Percentiles rank a stretch among this genome's conserved stretches.
Conservation (phyloP, 2,113 vertebrate genomes). For the Alexandromys fortis region DNA sequence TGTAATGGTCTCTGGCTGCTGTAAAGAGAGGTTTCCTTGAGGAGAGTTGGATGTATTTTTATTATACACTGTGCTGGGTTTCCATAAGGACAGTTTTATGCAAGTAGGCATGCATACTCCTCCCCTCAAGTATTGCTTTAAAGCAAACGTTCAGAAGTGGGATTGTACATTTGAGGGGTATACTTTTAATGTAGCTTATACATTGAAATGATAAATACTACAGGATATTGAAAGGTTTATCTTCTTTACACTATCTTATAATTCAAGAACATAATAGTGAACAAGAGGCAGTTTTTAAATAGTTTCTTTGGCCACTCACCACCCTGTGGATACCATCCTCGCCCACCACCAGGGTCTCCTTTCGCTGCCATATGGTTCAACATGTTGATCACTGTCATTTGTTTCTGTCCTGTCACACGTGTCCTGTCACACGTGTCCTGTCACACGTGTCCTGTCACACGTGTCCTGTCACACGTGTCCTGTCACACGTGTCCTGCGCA, state of each 20-base stretch:
- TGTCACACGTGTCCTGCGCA: neutral
- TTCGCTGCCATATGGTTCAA: neutral
- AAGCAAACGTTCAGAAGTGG: neutral
- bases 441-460: neutral
- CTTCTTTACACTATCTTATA: neutral
- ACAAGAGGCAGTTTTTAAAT: neutral
- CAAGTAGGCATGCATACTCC: neutral
- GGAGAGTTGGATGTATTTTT: neutral
- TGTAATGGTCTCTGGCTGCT: neutral
- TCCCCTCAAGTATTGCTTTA: neutral
- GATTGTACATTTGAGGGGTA: neutral
- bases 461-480: neutral
- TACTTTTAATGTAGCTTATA: neutral
- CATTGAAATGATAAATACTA: neutral
- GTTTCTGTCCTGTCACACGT: neutral
- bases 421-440: neutral
- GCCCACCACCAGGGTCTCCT: neutral
- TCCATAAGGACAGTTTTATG: neutral
- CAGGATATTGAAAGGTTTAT: neutral
- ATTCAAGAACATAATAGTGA: neutral
- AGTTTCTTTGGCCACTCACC: neutral
- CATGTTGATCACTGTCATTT: neutral
- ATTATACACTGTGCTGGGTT: neutral
- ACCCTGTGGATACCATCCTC: neutral
- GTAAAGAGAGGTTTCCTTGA: neutral